Base-by-base conservation (phyloP, 2,888 invertebrate species). In the Eristalis pertinax region DNA sequence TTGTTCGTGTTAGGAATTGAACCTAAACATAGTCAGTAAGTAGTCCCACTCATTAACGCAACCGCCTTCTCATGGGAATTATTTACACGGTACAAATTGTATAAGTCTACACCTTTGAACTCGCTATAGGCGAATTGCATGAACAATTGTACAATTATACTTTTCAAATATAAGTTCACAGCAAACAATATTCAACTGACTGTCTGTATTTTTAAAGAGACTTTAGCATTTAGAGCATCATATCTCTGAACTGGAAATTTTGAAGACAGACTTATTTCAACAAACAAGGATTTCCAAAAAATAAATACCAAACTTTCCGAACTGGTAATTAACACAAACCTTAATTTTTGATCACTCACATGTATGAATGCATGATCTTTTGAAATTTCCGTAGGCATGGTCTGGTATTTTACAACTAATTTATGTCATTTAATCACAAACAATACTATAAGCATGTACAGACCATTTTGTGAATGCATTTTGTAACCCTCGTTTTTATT, bases 401-500 rank as follows among this genome's bases (percentile, higher is more conserved):
- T 19, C 19, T 19, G 5, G 19, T 50, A 50, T 4, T 8, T 8
- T 8, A 50, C 19, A 19, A 50, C 5, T 7, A 8, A 50, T n/a
- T 43, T 43, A 5, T 13, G 4, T 19, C 0, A 50, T 4, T 38
- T 11, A 13, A 38, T 13, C 38, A 32, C 32, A 38, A 38, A 13
- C 38, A 38, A 38, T 1, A 38, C 4, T 13, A 19, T 19, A 50
- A n/a, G 19, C 50, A 50, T 50, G 50, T n/a, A n/a, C n/a, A 26
- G 15, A 26, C 26, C 26, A 0, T 4, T 26, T 26, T 2, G 3
- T 13, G 24, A 15, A 26, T 24, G 13, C 13, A 8, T 24, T 1
- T 32, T 43, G 11, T 41, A 10, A 38, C 19, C 26, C 1, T 77
- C 89, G 85, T 56, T 85, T 80, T 88, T 75, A 80, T 76, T 56